Percentiles rank a stretch among this genome's conserved stretches.
These are phyloP conservation scores for Spinus pinus DNA, from an alignment of 2,797 vertebrate genomes.

Conservation along the genomic window DNA sequence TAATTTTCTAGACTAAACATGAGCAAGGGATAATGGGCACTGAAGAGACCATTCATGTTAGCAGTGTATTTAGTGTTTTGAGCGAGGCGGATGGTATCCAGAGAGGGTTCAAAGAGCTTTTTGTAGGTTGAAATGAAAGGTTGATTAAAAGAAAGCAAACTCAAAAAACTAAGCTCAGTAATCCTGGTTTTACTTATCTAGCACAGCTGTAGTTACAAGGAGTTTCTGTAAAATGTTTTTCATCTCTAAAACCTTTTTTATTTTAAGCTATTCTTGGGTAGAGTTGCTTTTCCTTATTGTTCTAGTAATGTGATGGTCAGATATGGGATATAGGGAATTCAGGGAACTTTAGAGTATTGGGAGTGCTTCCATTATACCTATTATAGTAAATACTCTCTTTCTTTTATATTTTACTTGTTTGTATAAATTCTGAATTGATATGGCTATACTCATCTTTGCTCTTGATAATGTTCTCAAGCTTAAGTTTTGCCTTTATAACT, in stretches of 20 bases:
- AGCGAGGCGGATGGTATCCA: constrained; percentile 2
- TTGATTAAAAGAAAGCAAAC: not conserved
- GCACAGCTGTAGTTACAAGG: constrained; percentile 63
- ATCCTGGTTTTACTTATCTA: constrained; percentile 43
- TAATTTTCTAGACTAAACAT: constrained; percentile 11
- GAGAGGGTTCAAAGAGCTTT: constrained; percentile 55
- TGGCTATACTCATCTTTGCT: not conserved
- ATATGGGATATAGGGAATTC: not conserved
- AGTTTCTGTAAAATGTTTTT: constrained; percentile 42
- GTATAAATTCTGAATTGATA: not conserved
- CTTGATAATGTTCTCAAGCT: not conserved
- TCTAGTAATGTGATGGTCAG: not conserved
- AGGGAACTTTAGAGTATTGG: not conserved
- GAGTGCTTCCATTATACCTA: not conserved
- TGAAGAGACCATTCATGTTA: constrained; percentile 41
- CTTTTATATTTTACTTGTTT: not conserved
- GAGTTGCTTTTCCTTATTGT: not conserved
- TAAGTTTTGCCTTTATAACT: not conserved
- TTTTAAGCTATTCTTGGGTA: not conserved
- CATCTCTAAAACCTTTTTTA: constrained; percentile 48
- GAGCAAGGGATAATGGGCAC: not conserved
- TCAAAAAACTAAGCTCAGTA: not conserved
- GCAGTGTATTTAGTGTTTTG: constrained; percentile 46
- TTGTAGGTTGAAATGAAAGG: constrained; percentile 49
- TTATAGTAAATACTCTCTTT: not conserved